phyloP scores from a whole-genome alignment of 37 sponge, comb jelly and placozoan genomes.

The Crambe crambe region DNA sequence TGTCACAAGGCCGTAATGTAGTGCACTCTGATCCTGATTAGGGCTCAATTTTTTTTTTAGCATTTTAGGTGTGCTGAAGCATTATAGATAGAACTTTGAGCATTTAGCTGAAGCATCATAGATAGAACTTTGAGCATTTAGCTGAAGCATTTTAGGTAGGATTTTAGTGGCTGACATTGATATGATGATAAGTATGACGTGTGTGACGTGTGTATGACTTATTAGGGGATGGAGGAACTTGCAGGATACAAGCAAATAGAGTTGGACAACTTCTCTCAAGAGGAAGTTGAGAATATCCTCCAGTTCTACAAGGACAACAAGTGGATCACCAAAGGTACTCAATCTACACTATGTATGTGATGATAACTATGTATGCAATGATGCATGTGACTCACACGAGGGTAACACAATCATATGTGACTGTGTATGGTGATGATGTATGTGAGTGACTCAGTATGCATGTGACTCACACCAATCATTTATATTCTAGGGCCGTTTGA shows the following conservation, averaged over 20 bases:
- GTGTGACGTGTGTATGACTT: not conserved
- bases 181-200: not conserved
- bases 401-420: too few species aligned
- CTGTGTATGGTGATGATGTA: too few species aligned
- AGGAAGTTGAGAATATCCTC: constrained; percentile 40
- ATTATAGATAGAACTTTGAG: too few species aligned
- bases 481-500: not conserved
- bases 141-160: not conserved
- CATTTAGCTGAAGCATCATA: too few species aligned
- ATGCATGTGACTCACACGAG: too few species aligned
- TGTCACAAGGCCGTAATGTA: too few species aligned
- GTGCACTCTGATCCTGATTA: too few species aligned
- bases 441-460: too few species aligned
- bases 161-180: too few species aligned
- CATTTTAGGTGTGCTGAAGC: too few species aligned
- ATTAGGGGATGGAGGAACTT: constrained; percentile 7
- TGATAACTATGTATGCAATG: not conserved
- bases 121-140: too few species aligned
- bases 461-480: not conserved
- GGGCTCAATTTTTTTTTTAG: too few species aligned
- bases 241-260: not conserved
- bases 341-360: not conserved
- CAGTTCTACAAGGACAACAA: not conserved
- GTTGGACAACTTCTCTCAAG: not conserved
- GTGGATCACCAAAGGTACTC: constrained; percentile 45